Evolutionary conservation across 2,888 invertebrate genomes (phyloP), one percentile per base, ranked within the genome.

Genomic region (Zaprionus lineosus): DNA sequence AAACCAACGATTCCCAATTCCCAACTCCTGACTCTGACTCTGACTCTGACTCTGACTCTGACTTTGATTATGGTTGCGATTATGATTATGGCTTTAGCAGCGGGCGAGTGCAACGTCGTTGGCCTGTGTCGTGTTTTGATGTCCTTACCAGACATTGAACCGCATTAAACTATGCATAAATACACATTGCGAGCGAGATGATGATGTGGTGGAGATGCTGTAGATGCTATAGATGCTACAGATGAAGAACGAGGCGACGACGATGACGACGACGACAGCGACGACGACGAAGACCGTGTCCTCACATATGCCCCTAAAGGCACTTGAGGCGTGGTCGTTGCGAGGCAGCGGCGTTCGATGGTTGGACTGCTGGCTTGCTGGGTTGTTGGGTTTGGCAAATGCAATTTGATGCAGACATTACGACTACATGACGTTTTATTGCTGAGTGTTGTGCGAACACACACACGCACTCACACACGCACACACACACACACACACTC

Each of bases 371-470:
- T 3, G 19, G 37, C n/a, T 19, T 28, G 41, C n/a, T n/a, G 44
- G 21, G 53, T 24, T 33, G 26, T 36, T 50, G 52, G 64, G 65
- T 41, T 74, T 50, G 41, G 74, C 77, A 81, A 86, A 78, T 86
- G 78, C 78, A 78, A 78, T 78, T 86, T 78, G 85, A 78, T 78
- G 78, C 86, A 78, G 78, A 78, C 78, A 78, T 78, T 78, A 86
- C 86, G 86, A 78, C 78, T 86, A 78, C 86, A 86, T 77, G 77
- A 78, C 86, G 86, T 78, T 78, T 78, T 84, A 78, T 86, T 84
- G 86, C 84, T 84, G 74, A 78, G 78, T 84, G 84, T 86, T 81
- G 76, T 70, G 53, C 9, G 39, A 24, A 21, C 57, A 40, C 55
- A 37, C 40, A 47, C 34, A 37, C 47, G 15, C 24, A 15, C 12